phyloP scores from a whole-genome alignment of 2,113 vertebrate genomes.

The Tautogolabrus adspersus region DNA sequence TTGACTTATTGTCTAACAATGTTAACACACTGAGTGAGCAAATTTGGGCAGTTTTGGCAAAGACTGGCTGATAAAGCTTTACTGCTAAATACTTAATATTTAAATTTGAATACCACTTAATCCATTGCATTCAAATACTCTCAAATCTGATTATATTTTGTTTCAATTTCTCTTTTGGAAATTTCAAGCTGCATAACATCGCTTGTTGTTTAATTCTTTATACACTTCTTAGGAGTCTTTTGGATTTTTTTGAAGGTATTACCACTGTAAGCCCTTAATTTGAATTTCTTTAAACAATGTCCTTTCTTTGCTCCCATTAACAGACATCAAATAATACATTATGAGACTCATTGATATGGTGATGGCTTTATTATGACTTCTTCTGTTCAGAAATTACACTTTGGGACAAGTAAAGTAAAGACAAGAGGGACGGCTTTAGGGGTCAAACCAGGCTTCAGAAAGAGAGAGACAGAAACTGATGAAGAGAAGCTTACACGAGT shows the following conservation, averaged over 20 bases:
- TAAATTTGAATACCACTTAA: too few relatives aligned
- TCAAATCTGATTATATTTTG: too few relatives aligned
- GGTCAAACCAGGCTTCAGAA: constrained; percentile 28
- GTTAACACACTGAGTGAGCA: too few relatives aligned
- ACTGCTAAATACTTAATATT: too few relatives aligned
- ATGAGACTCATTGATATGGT: constrained; percentile 40
- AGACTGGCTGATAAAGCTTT: too few relatives aligned
- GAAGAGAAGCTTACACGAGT: constrained; percentile 45
- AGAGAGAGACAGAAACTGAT: constrained; percentile 41
- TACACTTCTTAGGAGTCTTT: neutral
- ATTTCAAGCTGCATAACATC: too few relatives aligned
- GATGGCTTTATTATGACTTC: constrained; percentile 49
- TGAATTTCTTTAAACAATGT: neutral
- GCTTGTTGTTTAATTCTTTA: neutral
- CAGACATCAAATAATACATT: constrained; percentile 28
- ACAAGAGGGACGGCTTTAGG: constrained; percentile 17
- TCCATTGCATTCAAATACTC: too few relatives aligned
- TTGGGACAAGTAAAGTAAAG: constrained; percentile 39
- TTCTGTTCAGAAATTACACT: constrained; percentile 57
- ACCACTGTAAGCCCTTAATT: neutral
- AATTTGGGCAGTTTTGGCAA: too few relatives aligned
- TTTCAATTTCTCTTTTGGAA: too few relatives aligned
- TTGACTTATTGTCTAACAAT: too few relatives aligned
- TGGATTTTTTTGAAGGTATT: neutral
- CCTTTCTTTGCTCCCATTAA: neutral